Evolutionary conservation across 2,888 invertebrate species (phyloP), one percentile per base, ranked within the genome.

Genomic region (Netelia virgata): DNA sequence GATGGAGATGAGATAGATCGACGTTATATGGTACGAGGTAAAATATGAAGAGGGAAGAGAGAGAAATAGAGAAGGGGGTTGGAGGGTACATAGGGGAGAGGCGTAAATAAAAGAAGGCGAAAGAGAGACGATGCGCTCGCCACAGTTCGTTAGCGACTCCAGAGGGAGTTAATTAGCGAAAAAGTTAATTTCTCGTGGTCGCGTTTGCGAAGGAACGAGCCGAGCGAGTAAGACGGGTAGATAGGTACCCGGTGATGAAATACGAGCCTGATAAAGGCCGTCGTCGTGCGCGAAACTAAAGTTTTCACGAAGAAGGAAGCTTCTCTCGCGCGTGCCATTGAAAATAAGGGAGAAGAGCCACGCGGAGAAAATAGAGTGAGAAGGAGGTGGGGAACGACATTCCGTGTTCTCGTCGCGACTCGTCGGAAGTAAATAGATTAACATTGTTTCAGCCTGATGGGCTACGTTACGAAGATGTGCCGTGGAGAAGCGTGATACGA

Each of bases 131-230:
- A 14, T 66, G 53, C 14, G 53, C 16, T 53, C 53, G 28, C 53
- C 11, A 47, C 55, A 20, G 91, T 92, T 92, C 92, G 92, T 92
- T 92, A 92, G 91, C 89, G 89, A 82, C 90, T 91, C 91, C 80
- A 85, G 66, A 68, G 92, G 92, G 92, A 92, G 92, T 92, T 92
- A 92, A 92, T 92, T 92, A 92, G 92, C 91, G 92, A 92, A 92
- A 92, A 92, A 92, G 91, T 92, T 92, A 91, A 92, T 92, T 92
- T 92, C 92, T 92, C 91, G 90, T 85, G 78, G 72, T 68, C 89
- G 88, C 88, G 90, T 88, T 92, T 88, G 91, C 92, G 92, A 92
- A 91, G 90, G 92, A 90, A 91, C 91, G 90, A 70, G 43, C 55
- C 47, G 53, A 61, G 53, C 18, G 53, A 66, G 28, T 57, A 57